Conservation (phyloP, 2,113 vertebrate species). For the Rhinolophus sinicus region DNA sequence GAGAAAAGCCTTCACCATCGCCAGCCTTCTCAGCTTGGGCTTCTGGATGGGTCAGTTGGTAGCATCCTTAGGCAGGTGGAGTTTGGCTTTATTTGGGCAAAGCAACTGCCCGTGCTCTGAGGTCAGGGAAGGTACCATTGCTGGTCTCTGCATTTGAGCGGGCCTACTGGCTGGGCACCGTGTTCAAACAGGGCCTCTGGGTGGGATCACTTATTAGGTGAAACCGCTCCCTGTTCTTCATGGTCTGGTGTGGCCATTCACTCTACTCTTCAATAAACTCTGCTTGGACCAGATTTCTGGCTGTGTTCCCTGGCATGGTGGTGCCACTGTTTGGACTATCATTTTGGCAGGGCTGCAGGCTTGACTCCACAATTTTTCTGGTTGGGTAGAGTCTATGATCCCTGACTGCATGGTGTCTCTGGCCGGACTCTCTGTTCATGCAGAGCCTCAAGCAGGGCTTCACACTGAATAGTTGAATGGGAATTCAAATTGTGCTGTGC, state of each 20-base stretch:
- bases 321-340: background rate
- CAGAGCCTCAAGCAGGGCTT: background rate
- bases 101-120: background rate
- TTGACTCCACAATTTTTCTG: background rate
- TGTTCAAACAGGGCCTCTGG: background rate
- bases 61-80: background rate
- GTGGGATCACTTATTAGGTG: background rate
- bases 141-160: background rate
- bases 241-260: background rate
- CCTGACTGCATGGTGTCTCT: background rate
- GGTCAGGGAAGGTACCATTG: background rate
- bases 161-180: background rate
- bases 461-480: background rate
- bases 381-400: background rate
- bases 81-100: background rate
- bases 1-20: too few species aligned
- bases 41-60: background rate
- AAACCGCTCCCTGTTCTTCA: background rate
- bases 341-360: background rate
- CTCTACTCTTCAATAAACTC: background rate
- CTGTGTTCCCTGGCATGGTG: background rate
- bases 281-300: background rate
- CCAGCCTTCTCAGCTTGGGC: background rate
- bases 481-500: background rate
- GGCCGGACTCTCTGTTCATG: background rate